A percentile compares a stretch with the other conserved stretches of the same genome.
These are phyloP conservation scores for Fundulus diaphanus DNA, from an alignment of 2,797 vertebrate species.

Conservation along the genomic window DNA sequence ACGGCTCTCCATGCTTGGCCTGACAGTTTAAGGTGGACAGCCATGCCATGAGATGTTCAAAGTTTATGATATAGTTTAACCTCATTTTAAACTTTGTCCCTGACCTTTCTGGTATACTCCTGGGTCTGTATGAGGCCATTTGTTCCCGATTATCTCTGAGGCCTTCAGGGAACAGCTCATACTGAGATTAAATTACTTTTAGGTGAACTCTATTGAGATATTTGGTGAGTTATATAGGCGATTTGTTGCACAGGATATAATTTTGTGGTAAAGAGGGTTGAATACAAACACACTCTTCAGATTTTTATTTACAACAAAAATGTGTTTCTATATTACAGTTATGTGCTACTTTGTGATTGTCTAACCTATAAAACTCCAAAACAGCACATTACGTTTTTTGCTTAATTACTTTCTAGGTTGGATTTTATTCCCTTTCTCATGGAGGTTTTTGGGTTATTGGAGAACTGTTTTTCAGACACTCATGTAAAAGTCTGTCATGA, in stretches of 20 bases:
- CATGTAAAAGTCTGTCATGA: slow-evolving; percentile 23
- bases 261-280: neutral
- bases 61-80: too few species aligned
- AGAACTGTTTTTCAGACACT: slow-evolving; percentile 20
- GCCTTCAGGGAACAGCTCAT: neutral
- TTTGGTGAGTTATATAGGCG: neutral
- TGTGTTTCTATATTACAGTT: neutral
- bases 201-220: neutral
- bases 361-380: neutral
- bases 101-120: too few species aligned
- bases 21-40: too few species aligned
- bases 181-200: neutral
- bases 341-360: neutral
- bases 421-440: slow-evolving; percentile 14
- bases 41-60: too few species aligned
- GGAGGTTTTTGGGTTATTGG: slow-evolving; percentile 20
- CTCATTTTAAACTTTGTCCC: too few species aligned
- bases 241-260: neutral
- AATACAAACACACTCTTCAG: neutral
- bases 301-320: neutral
- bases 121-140: too few species aligned
- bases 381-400: neutral
- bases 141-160: too few species aligned
- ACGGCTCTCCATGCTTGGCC: too few species aligned
- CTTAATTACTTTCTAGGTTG: slow-evolving; percentile 10